Conservation (phyloP, 2,888 invertebrate species). For the Melanchra persicariae region DNA sequence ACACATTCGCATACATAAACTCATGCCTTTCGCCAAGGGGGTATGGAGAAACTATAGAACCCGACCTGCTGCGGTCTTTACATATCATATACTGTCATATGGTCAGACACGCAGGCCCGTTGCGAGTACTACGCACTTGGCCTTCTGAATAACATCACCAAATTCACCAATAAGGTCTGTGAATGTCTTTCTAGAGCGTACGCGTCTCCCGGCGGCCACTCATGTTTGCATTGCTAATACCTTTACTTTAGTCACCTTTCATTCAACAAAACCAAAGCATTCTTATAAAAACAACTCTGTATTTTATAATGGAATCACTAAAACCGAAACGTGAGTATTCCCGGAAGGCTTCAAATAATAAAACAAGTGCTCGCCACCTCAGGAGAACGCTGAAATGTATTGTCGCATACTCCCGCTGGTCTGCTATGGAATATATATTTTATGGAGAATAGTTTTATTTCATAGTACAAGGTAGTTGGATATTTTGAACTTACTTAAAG, state of each 20-base stretch:
- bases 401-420: slow-evolving; percentile 16
- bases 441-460: slow-evolving; percentile 17
- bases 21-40: too few relatives aligned
- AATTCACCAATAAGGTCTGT: not conserved
- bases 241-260: not conserved
- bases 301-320: slow-evolving; percentile 23
- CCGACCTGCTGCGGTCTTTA: not conserved
- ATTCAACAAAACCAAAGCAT: not conserved
- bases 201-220: not conserved
- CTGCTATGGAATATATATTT: slow-evolving; percentile 39
- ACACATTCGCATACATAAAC: not conserved
- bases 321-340: slow-evolving; percentile 29
- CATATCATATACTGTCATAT: not conserved
- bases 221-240: not conserved
- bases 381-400: slow-evolving; percentile 42
- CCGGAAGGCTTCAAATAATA: slow-evolving; percentile 38
- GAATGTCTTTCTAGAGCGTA: not conserved
- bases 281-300: slow-evolving; percentile 1
- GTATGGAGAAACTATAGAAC: not conserved
- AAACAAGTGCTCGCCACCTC: slow-evolving; percentile 50
- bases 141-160: not conserved
- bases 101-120: not conserved
- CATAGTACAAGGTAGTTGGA: not conserved
- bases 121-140: not conserved
- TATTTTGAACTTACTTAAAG: not conserved